phyloP scores from a whole-genome alignment of 2,888 invertebrate species.

The Eupithecia tripunctaria region DNA sequence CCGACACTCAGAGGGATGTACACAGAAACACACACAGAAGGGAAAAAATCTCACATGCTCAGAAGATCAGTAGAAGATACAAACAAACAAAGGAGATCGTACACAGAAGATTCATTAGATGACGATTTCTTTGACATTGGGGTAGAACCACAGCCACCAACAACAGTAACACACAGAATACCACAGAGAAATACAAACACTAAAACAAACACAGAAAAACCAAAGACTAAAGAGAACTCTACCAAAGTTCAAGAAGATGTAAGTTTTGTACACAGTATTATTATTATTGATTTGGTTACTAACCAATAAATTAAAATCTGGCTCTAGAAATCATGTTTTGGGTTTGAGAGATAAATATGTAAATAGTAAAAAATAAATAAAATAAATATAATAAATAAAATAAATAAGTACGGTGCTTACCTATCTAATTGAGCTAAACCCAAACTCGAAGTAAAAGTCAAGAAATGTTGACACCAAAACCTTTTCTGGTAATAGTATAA shows the following conservation, averaged over 20 bases:
- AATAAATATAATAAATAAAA: no score
- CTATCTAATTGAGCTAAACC: no score
- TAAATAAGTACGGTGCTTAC: no score
- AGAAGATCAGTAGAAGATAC: conserved; percentile 63
- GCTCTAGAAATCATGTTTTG: background rate
- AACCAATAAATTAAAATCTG: background rate
- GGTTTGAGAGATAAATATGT: background rate
- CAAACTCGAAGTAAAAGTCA: background rate
- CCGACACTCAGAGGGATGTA: conserved; percentile 23
- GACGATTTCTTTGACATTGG: conserved; percentile 67
- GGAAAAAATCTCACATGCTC: conserved; percentile 51
- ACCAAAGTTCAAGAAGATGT: conserved; percentile 28
- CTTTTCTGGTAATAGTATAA: background rate
- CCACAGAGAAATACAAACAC: conserved; percentile 53
- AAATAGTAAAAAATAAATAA: no score
- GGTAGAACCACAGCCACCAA: conserved; percentile 53
- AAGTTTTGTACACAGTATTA: conserved; percentile 1
- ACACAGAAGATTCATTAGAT: conserved; percentile 53
- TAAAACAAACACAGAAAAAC: conserved; percentile 51
- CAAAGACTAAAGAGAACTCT: conserved; percentile 44
- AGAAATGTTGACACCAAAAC: background rate
- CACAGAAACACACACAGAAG: conserved; percentile 48
- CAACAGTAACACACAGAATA: conserved; percentile 55
- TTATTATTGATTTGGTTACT: background rate
- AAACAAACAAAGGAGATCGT: conserved; percentile 7